These are phyloP conservation scores for Macropis europaea DNA, from an alignment of 2,888 invertebrate species.

Conservation along the genomic window DNA sequence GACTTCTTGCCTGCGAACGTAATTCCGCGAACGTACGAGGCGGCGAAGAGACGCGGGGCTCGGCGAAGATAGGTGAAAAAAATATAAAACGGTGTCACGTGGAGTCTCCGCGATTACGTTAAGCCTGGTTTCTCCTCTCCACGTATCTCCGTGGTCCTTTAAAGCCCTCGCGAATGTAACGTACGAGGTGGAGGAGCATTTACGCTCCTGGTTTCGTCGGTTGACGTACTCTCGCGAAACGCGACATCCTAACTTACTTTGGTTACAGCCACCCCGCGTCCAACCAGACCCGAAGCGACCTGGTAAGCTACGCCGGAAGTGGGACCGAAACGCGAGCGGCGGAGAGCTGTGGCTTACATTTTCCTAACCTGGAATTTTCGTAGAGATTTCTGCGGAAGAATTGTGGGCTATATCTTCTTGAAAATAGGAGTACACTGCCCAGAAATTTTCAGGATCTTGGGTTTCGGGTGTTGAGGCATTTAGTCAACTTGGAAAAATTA, in stretches of 20 bases:
- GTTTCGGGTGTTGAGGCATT: too few relatives aligned
- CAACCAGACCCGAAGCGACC: neutral
- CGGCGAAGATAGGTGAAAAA: neutral
- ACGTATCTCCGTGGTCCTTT: conserved; percentile 54
- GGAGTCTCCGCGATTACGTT: conserved; percentile 59
- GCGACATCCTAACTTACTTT: conserved; percentile 25
- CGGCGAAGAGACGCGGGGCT: neutral
- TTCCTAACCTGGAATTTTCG: too few relatives aligned
- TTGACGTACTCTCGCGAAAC: conserved; percentile 4
- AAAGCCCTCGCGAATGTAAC: conserved; percentile 28
- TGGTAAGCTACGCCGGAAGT: too few relatives aligned
- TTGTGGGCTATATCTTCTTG: too few relatives aligned
- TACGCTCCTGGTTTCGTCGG: conserved; percentile 27
- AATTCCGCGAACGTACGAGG: conserved; percentile 6
- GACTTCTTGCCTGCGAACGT: conserved; percentile 1
- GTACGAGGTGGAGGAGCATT: conserved; percentile 45
- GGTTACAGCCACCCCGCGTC: neutral
- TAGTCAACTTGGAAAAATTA: too few relatives aligned
- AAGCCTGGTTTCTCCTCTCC: conserved; percentile 43
- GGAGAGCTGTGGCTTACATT: too few relatives aligned
- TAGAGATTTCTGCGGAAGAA: too few relatives aligned
- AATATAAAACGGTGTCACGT: conserved; percentile 28
- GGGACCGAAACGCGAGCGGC: too few relatives aligned
- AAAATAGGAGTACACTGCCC: too few relatives aligned
- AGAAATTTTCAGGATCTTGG: too few relatives aligned